Base-by-base conservation (phyloP, 2,113 vertebrate genomes). In the Pholis gunnellus region DNA sequence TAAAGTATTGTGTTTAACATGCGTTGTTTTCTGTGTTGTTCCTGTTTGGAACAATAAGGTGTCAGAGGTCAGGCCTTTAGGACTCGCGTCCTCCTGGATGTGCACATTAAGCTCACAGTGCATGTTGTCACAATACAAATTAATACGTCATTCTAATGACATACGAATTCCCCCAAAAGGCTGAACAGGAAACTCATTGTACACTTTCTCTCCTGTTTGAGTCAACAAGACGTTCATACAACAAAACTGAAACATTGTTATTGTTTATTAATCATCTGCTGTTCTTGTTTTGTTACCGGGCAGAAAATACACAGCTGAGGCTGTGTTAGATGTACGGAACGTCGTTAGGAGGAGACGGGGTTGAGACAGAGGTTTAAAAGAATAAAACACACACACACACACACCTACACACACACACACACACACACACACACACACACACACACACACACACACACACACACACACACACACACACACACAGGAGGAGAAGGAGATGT, bases 401-500 rank as follows among this genome's bases (percentile, higher is more conserved):
- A 56, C 34, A 59, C 66, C 4, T 6, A 73, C 54, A 66, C 75
- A 85, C 38, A 46, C 44, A 46, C 44, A 46, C 65, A 65, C 36
- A 71, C 65, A 72, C 50, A 46, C 56, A 56, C 34, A 59, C 66
- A 73, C 54, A 66, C 75, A 85, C 42, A 46, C 44, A 46, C 44
- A 46, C 65, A 65, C 36, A 71, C 65, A 72, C 50, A 46, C 56
- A 56, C 34, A 59, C 66, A 73, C 54, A 66, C 75, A 85, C 61
- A 46, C 44, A 46, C 44, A 46, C 65, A 65, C 36, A 71, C 65
- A 72, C 50, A 46, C 56, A 56, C 34, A 59, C 66, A 73, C 54
- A 66, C 75, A 85, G 13, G 18, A 79, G 25, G 65, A 89, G 77
- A 20, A 60, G 88, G 88, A 88, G 85, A 89, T 87, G 80, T 66